Evolutionary conservation across 2,797 vertebrate genomes (phyloP).

Genomic region (Myripristis jacobus): DNA sequence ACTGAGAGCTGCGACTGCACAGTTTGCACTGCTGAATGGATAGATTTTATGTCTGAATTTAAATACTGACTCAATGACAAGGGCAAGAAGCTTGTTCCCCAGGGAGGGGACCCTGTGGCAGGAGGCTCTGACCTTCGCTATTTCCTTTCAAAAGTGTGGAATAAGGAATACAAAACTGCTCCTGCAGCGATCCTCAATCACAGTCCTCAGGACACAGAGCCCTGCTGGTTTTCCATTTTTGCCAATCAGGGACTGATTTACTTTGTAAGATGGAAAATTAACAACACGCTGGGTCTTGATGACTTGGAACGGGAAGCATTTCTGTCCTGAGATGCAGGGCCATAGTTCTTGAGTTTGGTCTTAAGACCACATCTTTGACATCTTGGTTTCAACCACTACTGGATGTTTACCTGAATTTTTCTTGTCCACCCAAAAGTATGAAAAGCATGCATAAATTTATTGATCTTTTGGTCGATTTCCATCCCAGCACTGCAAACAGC

Average conservation of each 20-base stretch:
- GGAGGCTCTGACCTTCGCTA: neutral
- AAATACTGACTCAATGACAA: neutral
- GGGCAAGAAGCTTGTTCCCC: slow-evolving; percentile 10
- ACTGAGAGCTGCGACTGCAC: neutral
- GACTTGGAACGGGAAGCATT: neutral
- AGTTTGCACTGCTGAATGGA: neutral
- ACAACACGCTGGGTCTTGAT: slow-evolving; percentile 3
- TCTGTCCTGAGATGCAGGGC: no score
- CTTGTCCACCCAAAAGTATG: no score
- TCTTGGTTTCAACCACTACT: no score
- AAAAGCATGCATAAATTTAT: no score
- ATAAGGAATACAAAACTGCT: neutral
- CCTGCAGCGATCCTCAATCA: neutral
- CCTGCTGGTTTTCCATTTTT: no score
- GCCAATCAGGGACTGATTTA: no score
- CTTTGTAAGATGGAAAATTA: neutral
- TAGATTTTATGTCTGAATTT: neutral
- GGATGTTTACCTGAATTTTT: no score
- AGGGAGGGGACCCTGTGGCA: neutral
- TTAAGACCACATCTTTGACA: no score
- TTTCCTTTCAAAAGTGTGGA: neutral
- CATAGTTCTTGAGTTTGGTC: no score
- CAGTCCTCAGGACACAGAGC: no score
- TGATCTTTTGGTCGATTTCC: no score
- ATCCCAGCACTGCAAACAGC: no score